A percentile compares a stretch with the other conserved stretches of the same genome.
These are phyloP conservation scores for Vanessa cardui DNA, from an alignment of 2,888 invertebrate species.

Conservation along the genomic window DNA sequence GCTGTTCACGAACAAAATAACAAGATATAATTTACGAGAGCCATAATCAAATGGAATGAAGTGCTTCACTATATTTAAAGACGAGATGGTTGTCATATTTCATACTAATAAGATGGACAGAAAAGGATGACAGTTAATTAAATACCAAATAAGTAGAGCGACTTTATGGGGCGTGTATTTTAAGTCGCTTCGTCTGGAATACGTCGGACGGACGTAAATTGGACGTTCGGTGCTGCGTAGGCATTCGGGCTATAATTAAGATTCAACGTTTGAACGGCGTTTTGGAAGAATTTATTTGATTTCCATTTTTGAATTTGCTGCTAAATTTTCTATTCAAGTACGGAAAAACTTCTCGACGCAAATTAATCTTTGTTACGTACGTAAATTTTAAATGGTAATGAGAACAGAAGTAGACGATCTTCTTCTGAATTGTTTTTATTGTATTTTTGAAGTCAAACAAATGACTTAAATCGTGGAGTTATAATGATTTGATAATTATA, in stretches of 20 bases:
- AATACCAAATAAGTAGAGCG: conserved; percentile 34
- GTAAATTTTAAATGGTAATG: too few relatives aligned
- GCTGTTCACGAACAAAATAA: background rate
- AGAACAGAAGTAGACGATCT: too few relatives aligned
- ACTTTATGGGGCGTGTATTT: conserved; percentile 31
- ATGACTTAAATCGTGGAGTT: too few relatives aligned
- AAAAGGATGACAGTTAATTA: conserved; percentile 42
- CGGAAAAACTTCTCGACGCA: background rate
- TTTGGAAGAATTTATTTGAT: conserved; percentile 18
- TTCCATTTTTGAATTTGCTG: conserved; percentile 12
- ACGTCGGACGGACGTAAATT: conserved; percentile 23
- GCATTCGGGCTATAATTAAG: conserved; percentile 31
- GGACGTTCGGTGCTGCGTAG: conserved; percentile 23
- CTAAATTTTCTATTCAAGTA: background rate
- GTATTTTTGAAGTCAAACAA: too few relatives aligned
- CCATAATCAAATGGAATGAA: conserved; percentile 24
- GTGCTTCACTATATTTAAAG: conserved; percentile 24
- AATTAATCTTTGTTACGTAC: too few relatives aligned
- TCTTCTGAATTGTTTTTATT: too few relatives aligned
- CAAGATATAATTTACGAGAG: conserved; percentile 20
- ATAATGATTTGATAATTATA: too few relatives aligned
- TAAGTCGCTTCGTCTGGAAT: conserved; percentile 21
- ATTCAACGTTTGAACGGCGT: conserved; percentile 19
- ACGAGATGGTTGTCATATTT: conserved; percentile 26
- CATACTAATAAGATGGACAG: conserved; percentile 39